These are phyloP conservation scores for Anisognathus igniventris DNA, from an alignment of 2,797 vertebrate genomes.

Conservation along the genomic window DNA sequence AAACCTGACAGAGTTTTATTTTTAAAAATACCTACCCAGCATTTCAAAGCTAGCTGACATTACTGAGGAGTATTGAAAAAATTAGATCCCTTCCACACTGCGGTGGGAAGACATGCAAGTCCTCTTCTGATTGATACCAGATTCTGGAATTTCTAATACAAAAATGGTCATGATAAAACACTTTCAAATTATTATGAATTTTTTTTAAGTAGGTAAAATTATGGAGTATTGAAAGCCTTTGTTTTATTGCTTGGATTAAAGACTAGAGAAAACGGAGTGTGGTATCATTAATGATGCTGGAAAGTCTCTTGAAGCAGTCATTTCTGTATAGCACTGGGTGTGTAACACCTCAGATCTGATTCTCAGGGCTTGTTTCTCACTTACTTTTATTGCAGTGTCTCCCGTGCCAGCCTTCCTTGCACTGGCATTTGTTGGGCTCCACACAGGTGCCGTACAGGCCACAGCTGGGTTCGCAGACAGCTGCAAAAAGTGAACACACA, in stretches of 20 bases:
- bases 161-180: not conserved
- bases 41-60: not conserved
- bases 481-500: slow-evolving; percentile 60
- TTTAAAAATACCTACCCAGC: not conserved
- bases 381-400: slow-evolving; percentile 89
- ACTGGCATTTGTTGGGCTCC: slow-evolving; percentile 86
- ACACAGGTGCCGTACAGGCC: slow-evolving; percentile 80
- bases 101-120: not conserved
- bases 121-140: not conserved
- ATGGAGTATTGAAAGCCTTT: not conserved
- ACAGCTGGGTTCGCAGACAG: slow-evolving; percentile 85
- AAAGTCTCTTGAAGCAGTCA: not conserved
- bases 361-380: slow-evolving; percentile 35
- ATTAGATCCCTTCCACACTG: not conserved
- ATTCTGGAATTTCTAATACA: not conserved
- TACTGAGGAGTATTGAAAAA: not conserved
- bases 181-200: not conserved
- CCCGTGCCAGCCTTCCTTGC: slow-evolving; percentile 86
- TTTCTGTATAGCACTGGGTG: not conserved
- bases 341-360: not conserved
- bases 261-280: not conserved
- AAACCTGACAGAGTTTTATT: not conserved
- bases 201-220: not conserved
- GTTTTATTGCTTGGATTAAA: not conserved
- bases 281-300: not conserved